Evolutionary conservation across 2,797 vertebrate species (phyloP).

Genomic region (Toxotes lorentzi): DNA sequence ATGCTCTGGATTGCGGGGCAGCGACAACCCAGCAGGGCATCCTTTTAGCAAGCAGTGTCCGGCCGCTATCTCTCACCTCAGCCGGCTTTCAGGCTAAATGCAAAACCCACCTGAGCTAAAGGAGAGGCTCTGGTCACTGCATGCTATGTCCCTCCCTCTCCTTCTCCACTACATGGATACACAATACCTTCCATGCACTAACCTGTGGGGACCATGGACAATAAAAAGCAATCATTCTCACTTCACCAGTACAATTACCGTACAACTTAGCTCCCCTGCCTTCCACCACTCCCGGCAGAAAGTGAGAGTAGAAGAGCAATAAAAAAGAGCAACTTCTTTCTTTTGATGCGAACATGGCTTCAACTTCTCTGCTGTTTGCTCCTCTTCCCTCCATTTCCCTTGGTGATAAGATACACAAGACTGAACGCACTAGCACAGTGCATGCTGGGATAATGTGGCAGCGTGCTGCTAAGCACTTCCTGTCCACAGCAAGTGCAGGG

Average conservation of each 20-base stretch:
- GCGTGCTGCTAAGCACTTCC: slow-evolving; percentile 72
- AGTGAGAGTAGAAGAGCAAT: slow-evolving; percentile 32
- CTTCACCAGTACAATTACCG: slow-evolving; percentile 73
- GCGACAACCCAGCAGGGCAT: slow-evolving; percentile 12
- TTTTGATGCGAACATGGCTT: slow-evolving; percentile 35
- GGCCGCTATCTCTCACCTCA: slow-evolving; percentile 80
- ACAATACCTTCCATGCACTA: slow-evolving; percentile 84
- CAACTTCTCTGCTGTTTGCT: slow-evolving; percentile 47
- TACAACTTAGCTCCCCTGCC: slow-evolving; percentile 51
- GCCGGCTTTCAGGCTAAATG: slow-evolving; percentile 85
- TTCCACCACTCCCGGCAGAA: slow-evolving; percentile 5
- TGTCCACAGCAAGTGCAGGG: slow-evolving; percentile 51
- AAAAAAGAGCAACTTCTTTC: slow-evolving; percentile 20
- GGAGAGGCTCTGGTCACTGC: slow-evolving; percentile 80
- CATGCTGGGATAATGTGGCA: slow-evolving; percentile 77
- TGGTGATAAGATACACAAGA: slow-evolving; percentile 69
- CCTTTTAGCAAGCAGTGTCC: slow-evolving; percentile 42
- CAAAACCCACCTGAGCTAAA: slow-evolving; percentile 91
- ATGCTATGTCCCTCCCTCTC: slow-evolving; percentile 77
- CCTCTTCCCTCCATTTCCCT: slow-evolving; percentile 69
- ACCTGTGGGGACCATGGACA: slow-evolving; percentile 87
- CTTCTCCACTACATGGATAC: slow-evolving; percentile 77
- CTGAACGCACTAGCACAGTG: slow-evolving; percentile 54
- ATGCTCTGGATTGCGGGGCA: slow-evolving; percentile 14
- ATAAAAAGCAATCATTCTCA: slow-evolving; percentile 78